phyloP scores from a whole-genome alignment of 2,797 vertebrate genomes.

The Pangasius larnaudii region DNA sequence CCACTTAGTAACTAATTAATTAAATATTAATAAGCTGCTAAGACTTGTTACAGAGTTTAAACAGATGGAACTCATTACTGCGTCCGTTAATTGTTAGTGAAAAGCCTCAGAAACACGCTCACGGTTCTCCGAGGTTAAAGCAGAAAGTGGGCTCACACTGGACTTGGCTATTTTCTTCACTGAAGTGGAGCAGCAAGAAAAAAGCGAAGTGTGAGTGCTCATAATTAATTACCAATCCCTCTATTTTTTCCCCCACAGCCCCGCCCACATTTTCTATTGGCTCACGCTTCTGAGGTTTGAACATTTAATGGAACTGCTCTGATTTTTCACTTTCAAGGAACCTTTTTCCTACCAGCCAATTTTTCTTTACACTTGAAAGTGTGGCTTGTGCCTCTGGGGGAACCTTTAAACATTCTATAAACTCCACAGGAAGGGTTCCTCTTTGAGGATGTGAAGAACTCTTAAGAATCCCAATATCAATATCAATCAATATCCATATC shows the following conservation, averaged over 20 bases:
- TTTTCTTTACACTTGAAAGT: not conserved
- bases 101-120: not conserved
- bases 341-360: not conserved
- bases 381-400: not conserved
- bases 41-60: not conserved
- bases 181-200: not conserved
- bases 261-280: not conserved
- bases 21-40: not conserved
- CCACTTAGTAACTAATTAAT: not conserved
- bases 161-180: not conserved
- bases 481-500: too few relatives aligned
- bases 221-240: not conserved
- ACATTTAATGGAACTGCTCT: not conserved
- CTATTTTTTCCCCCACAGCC: not conserved
- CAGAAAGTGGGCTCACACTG: not conserved
- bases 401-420: not conserved
- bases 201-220: not conserved
- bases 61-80: conserved; percentile 5
- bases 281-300: not conserved
- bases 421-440: not conserved
- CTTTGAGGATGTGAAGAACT: not conserved
- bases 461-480: not conserved
- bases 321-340: not conserved
- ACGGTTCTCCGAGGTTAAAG: not conserved
- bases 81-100: not conserved